phyloP scores from a whole-genome alignment of 2,888 invertebrate species.

The Eristalinus aeneus region DNA sequence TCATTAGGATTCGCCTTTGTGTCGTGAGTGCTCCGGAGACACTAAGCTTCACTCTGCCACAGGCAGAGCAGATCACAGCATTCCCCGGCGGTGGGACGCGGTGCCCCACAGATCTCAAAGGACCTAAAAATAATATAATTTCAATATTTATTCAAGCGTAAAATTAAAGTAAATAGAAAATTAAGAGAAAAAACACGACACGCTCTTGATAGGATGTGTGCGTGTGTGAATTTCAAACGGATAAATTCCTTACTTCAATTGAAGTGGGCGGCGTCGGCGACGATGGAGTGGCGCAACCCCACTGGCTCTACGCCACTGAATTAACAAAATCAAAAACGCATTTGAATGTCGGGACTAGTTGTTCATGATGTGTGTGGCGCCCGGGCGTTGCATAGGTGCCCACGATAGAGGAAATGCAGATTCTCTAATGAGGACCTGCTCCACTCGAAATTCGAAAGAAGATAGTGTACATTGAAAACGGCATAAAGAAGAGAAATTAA shows the following conservation, averaged over 20 bases:
- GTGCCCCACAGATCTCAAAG: neutral
- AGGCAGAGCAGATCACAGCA: neutral
- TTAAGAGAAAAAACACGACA: conserved; percentile 21
- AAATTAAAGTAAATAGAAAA: conserved; percentile 62
- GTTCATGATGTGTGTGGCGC: neutral
- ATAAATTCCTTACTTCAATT: conserved; percentile 38
- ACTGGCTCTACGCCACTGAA: conserved; percentile 7
- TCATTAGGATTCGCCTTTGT: conserved; percentile 62
- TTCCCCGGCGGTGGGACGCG: neutral
- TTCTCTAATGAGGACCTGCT: conserved; percentile 47
- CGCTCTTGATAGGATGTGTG: conserved; percentile 12
- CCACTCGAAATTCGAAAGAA: conserved; percentile 29
- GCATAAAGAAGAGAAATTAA: conserved; percentile 51
- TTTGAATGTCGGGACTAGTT: conserved; percentile 48
- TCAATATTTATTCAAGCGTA: conserved; percentile 70
- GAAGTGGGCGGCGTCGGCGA: neutral
- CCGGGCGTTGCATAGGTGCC: neutral
- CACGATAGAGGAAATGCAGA: conserved; percentile 28
- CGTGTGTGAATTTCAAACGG: conserved; percentile 18
- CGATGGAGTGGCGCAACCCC: neutral
- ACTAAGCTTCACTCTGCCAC: conserved; percentile 13
- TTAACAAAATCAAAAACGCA: conserved; percentile 70
- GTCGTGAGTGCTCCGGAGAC: conserved; percentile 20
- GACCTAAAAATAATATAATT: conserved; percentile 61
- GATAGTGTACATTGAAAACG: conserved; percentile 21